These are phyloP conservation scores for Didymodactylos carnosus DNA, from an alignment of 2,888 invertebrate species.

Conservation along the genomic window DNA sequence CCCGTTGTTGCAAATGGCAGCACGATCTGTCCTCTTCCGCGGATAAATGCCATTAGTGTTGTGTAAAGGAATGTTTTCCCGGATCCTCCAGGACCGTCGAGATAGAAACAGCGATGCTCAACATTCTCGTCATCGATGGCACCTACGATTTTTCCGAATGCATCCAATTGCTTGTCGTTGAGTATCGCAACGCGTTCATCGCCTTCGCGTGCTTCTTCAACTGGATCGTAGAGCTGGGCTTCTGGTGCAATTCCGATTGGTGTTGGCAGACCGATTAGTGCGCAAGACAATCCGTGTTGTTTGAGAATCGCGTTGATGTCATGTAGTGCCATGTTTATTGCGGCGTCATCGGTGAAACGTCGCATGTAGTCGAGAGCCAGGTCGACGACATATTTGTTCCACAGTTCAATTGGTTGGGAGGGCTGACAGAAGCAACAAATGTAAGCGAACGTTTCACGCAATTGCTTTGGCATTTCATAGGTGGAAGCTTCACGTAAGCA, in stretches of 20 bases:
- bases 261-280: too few species aligned
- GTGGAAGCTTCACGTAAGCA: background rate
- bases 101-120: background rate
- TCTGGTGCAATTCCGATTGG: conserved; percentile 31
- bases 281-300: conserved; percentile 22
- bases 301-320: conserved; percentile 25
- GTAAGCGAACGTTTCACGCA: background rate
- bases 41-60: background rate
- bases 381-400: background rate
- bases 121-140: background rate
- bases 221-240: conserved; percentile 23
- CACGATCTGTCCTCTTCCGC: background rate
- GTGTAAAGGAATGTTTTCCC: background rate
- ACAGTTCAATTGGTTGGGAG: background rate
- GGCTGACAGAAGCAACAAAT: background rate
- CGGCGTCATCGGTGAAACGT: background rate
- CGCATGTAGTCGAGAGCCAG: background rate
- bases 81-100: background rate
- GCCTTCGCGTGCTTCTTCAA: conserved; percentile 15
- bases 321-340: background rate
- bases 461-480: background rate
- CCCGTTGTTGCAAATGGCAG: background rate
- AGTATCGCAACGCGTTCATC: background rate
- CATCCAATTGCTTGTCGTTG: background rate
- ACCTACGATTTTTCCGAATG: background rate